Base-by-base conservation (phyloP, 2,888 invertebrate genomes). In the Oxyscelio sp. region DNA sequence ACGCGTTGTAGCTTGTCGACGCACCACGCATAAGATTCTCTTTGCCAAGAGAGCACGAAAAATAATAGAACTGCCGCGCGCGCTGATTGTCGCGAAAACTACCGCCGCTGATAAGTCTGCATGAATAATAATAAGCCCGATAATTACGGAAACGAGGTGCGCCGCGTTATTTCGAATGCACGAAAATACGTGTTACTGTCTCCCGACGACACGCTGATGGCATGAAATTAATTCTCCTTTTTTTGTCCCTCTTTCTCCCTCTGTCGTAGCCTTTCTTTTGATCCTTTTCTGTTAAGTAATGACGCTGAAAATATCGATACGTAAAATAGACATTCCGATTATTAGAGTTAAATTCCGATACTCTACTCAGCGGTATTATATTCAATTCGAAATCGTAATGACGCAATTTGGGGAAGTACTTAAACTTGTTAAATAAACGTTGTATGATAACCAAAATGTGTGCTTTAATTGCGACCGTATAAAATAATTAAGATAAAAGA, bases 401-500 rank as follows among this genome's bases (percentile, higher is more conserved):
- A 73, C 73, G 78, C 70, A 70, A 71, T 79, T 70, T 79, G 50
- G 63, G 45, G 45, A 54, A 61, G 70, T 78, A 68, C 70, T 77
- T 66, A 43, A 70, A 79, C 79, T 84, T 78, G 80, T 80, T 84
- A 68, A 71, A 75, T 24, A 56, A 80, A 66, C 70, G 56, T 52
- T 34, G 58, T 17, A 48, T 48, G 84, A 84, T 84, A 80, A 84
- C 80, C 75, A 61, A 75, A 84, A 84, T 71, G 75, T 17, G 59
- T 66, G 71, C 77, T 73, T 85, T 80, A 77, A 85, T 85, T 80
- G 73, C 75, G 54, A 19, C 59, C 31, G 73, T 85, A 81, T 85
- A 81, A 81, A 85, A 85, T 85, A 81, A 85, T 85, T 85, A 85
- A 85, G 85, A 85, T 85, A 81, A 77, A 56, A 68, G 80, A 73